Evolutionary conservation across 2,888 invertebrate species (phyloP).

Genomic region (Drosophila dives): DNA sequence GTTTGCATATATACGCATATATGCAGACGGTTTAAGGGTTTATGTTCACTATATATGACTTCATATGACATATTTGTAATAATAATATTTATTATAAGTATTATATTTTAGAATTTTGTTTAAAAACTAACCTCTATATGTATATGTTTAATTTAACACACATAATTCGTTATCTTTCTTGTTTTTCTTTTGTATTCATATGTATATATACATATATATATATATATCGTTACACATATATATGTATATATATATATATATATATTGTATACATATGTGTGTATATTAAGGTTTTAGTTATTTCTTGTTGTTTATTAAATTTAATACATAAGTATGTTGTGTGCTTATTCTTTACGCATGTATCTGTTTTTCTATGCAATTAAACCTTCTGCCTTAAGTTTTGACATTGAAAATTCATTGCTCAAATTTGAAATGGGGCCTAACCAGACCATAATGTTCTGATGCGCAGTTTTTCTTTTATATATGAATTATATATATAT

Average conservation of each 20-base stretch:
- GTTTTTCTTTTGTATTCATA: conserved; percentile 19
- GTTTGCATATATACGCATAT: conserved; percentile 41
- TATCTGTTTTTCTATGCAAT: conserved; percentile 40
- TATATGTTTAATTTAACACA: conserved; percentile 48
- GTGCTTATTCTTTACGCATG: conserved; percentile 58
- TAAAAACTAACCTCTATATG: conserved; percentile 62
- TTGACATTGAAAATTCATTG: conserved; percentile 57
- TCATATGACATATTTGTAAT: conserved; percentile 59
- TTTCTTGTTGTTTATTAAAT: conserved; percentile 52
- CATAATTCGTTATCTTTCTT: conserved; percentile 44
- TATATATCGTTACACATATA: conserved; percentile 5
- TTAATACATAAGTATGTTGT: conserved; percentile 76
- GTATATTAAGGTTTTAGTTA: conserved; percentile 35
- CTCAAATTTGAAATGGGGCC: conserved; percentile 56
- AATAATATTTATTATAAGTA: conserved; percentile 45
- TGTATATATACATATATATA: conserved; percentile 12
- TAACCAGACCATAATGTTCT: conserved; percentile 28
- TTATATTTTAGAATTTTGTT: conserved; percentile 60
- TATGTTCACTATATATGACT: conserved; percentile 65
- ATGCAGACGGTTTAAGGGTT: conserved; percentile 49
- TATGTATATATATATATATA: conserved; percentile 15
- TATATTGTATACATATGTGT: conserved; percentile 44
- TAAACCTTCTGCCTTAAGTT: conserved; percentile 48
- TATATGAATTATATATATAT: conserved; percentile 32
- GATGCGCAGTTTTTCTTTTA: conserved; percentile 13